Evolutionary conservation across 2,797 vertebrate species (phyloP).

Genomic region (Vespertilio murinus): DNA sequence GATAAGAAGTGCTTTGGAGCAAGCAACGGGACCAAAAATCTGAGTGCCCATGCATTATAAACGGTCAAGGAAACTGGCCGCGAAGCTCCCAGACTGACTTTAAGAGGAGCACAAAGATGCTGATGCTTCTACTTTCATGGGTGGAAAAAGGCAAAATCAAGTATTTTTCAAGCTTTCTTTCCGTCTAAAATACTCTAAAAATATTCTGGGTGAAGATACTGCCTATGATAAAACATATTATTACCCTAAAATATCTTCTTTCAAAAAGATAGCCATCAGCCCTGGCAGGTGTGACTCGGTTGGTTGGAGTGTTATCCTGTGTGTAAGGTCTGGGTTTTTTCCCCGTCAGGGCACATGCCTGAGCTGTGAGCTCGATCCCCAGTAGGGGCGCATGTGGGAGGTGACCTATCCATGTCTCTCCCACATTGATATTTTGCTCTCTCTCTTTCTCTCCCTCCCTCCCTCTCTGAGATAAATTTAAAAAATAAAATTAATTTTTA

Average conservation of each 20-base stretch:
- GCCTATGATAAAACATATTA: background rate
- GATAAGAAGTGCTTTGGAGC: slow-evolving; percentile 14
- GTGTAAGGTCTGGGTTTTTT: background rate
- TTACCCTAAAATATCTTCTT: background rate
- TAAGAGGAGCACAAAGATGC: background rate
- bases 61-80: background rate
- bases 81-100: background rate
- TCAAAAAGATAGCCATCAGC: slow-evolving; percentile 19
- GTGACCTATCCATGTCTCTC: background rate
- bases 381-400: background rate
- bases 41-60: background rate
- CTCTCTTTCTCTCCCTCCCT: background rate
- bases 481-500: background rate
- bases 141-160: background rate
- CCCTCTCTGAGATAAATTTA: background rate
- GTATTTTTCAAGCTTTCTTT: slow-evolving; percentile 40
- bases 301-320: background rate
- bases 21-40: background rate
- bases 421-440: background rate
- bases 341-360: too few relatives aligned
- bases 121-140: background rate
- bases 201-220: background rate
- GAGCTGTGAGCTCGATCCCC: background rate
- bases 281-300: background rate
- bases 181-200: slow-evolving; percentile 8